Conservation (phyloP, 2,797 vertebrate genomes). For the Chromis chromis region DNA sequence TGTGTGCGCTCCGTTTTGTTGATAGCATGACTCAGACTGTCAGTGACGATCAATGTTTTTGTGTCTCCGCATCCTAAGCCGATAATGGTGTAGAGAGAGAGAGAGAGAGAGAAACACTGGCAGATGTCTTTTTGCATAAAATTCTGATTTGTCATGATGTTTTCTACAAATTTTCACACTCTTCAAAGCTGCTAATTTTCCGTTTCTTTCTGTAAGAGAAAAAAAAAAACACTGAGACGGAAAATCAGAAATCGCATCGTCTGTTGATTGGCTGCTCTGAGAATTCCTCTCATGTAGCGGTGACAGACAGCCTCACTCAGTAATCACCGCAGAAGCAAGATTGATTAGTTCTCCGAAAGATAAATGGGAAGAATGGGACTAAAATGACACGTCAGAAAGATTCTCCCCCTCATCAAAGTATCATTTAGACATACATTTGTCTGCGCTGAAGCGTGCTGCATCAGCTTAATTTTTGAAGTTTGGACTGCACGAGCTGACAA, state of each 20-base stretch:
- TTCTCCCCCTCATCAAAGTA: conserved; percentile 72
- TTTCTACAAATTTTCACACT: conserved; percentile 16
- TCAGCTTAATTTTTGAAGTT: conserved; percentile 62
- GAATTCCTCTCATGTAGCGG: conserved; percentile 59
- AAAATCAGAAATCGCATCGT: conserved; percentile 49
- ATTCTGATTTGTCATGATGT: conserved; percentile 20
- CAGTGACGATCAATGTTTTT: conserved; percentile 48
- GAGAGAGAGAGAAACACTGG: conserved; percentile 3
- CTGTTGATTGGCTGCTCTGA: conserved; percentile 54
- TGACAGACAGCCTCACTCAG: conserved; percentile 62
- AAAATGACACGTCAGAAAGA: conserved; percentile 74
- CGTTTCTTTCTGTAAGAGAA: conserved; percentile 1
- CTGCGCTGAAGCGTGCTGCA: conserved; percentile 36
- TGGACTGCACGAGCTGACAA: conserved; percentile 58
- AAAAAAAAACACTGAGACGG: not conserved
- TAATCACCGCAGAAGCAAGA: conserved; percentile 77
- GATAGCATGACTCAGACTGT: conserved; percentile 45
- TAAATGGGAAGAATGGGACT: conserved; percentile 76
- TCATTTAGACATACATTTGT: conserved; percentile 72
- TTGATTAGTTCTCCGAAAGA: conserved; percentile 81
- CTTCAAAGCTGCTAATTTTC: conserved; percentile 11
- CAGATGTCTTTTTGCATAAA: not conserved
- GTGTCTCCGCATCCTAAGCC: conserved; percentile 20
- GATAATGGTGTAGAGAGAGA: conserved; percentile 13
- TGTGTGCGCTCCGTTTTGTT: conserved; percentile 34